Conservation (phyloP, 2,888 invertebrate species). For the Pristionchus fissidentatus region DNA sequence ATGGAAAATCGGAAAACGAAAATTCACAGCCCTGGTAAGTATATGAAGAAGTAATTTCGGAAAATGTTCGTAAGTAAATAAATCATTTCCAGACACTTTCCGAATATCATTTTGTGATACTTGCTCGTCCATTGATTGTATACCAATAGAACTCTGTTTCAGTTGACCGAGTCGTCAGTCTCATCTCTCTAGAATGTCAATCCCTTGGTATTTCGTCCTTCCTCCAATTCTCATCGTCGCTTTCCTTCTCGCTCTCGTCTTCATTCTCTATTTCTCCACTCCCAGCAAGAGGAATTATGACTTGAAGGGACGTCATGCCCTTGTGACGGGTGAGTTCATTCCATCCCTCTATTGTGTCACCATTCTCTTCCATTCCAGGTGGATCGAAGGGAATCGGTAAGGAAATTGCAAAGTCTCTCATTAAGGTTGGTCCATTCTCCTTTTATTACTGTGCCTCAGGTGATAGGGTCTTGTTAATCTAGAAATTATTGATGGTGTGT, state of each 20-base stretch:
- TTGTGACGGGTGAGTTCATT: constrained; percentile 70
- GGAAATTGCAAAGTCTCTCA: constrained; percentile 66
- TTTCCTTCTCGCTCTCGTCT: constrained; percentile 54
- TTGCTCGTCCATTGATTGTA: too few species aligned
- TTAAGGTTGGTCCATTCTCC: constrained; percentile 48
- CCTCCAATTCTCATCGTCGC: constrained; percentile 50
- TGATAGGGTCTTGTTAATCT: too few species aligned
- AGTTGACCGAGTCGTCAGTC: constrained; percentile 53
- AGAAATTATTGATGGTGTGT: neutral
- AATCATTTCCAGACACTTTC: too few species aligned
- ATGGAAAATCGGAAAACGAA: too few species aligned
- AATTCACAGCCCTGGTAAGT: neutral
- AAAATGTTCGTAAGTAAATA: too few species aligned
- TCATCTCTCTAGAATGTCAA: constrained; percentile 10
- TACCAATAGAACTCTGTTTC: constrained; percentile 45
- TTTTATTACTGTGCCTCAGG: too few species aligned
- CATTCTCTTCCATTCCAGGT: constrained; percentile 54
- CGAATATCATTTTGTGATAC: too few species aligned
- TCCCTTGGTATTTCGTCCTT: constrained; percentile 46
- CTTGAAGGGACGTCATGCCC: constrained; percentile 65
- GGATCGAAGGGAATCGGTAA: constrained; percentile 75
- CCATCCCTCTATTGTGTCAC: neutral
- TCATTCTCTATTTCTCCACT: constrained; percentile 62
- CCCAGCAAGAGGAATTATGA: constrained; percentile 61
- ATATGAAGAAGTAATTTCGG: neutral